Evolutionary conservation across 2,113 vertebrate genomes (phyloP), one percentile per base, ranked within the genome.

Genomic region (Melanerpes formicivorus): DNA sequence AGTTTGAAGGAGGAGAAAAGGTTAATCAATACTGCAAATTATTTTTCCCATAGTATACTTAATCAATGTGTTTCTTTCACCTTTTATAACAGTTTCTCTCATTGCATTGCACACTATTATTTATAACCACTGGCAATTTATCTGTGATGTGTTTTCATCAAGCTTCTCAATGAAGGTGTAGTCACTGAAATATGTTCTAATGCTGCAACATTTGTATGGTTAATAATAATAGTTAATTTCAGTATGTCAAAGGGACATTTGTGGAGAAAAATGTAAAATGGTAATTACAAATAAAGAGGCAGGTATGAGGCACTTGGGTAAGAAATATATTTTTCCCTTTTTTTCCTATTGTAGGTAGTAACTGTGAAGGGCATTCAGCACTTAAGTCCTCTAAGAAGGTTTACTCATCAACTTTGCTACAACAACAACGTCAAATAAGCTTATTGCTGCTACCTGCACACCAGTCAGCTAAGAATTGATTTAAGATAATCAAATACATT

Each of bases 401-500:
- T 64, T 79, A 44, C 88, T 95, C 55, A 86, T 40, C 4, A 11
- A 32, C 64, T 87, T 91, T 2, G 25, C 26, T 88, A 87, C 80
- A 93, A 79, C 80, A 89, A 54, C 32, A 87, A 48, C 32, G 58
- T 67, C 52, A 34, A 40, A 88, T 78, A 81, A 88, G 40, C 59
- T 89, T 40, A 42, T 52, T 87, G 88, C 71, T 80, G 72, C 82
- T 92, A n/a, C 74, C 73, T 71, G 83, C 37, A 65, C 15, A 73
- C 12, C 52, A 54, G 60, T 95, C 5, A 6, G 48, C 88, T 60
- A 60, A 90, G 75, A 92, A 50, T 26, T 5, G 1, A 52, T 70
- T 93, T 84, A 88, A 72, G 69, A 34, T 91, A 92, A 93, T 93
- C 80, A 90, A 88, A 50, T 48, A 70, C 50, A 87, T 92, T 94